Conservation (phyloP, 2,888 invertebrate genomes). For the Camponotus fellah region DNA sequence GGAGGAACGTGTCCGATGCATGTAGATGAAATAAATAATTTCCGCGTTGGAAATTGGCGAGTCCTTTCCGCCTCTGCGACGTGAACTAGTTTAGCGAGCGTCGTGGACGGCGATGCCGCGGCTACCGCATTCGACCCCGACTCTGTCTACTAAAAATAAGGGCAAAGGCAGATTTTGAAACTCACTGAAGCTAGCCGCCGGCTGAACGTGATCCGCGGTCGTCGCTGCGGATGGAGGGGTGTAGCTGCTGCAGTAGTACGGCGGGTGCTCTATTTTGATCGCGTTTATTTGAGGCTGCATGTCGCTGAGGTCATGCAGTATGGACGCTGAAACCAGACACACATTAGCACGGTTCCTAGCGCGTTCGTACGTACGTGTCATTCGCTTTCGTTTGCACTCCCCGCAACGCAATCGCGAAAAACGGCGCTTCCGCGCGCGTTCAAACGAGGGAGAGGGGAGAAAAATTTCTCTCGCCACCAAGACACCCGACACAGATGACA, state of each 20-base stretch:
- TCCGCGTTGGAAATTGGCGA: background rate
- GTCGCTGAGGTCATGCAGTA: slow-evolving; percentile 95
- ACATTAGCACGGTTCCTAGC: slow-evolving; percentile 76
- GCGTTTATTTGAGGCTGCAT: slow-evolving; percentile 91
- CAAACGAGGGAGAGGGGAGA: background rate
- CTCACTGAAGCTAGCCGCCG: slow-evolving; percentile 86
- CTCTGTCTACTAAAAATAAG: slow-evolving; percentile 68
- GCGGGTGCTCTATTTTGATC: slow-evolving; percentile 94
- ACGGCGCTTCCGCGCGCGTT: slow-evolving; percentile 57
- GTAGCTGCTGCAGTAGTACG: slow-evolving; percentile 94
- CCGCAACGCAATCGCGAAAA: slow-evolving; percentile 35
- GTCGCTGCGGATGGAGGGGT: slow-evolving; percentile 90
- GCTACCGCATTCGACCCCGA: slow-evolving; percentile 46
- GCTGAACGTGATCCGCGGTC: slow-evolving; percentile 86
- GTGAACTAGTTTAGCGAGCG: slow-evolving; percentile 52
- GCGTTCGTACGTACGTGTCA: slow-evolving; percentile 64
- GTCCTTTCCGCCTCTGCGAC: slow-evolving; percentile 21
- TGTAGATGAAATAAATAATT: slow-evolving; percentile 18
- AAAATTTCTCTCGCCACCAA: background rate
- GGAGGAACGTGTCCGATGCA: background rate
- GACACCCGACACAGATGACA: background rate
- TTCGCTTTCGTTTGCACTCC: slow-evolving; percentile 59
- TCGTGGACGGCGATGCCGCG: slow-evolving; percentile 31
- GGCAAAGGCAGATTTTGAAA: slow-evolving; percentile 75
- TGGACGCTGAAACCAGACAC: slow-evolving; percentile 92